Evolutionary conservation across 2,888 invertebrate species (phyloP), one percentile per base, ranked within the genome.

Genomic region (Xestia rhomboidea): DNA sequence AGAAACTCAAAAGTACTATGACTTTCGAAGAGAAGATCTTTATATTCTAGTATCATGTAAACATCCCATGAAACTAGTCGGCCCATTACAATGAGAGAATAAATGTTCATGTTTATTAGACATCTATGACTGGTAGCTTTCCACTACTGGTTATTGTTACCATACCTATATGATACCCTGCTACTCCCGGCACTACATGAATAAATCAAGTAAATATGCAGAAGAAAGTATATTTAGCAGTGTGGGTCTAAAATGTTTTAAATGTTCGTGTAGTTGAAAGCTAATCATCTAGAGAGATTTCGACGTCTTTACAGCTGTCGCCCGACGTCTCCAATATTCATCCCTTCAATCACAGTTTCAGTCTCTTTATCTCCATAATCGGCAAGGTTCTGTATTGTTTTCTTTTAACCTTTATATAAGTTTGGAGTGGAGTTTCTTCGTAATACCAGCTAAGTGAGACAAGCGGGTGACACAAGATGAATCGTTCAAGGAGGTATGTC

Each of bases 401-500:
- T 54, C n/a, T 63, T 68, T 54, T n/a, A 63, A 57, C 2, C 34
- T 57, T 77, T 41, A 64, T 41, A 64, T n/a, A n/a, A 7, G 15
- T 41, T 64, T 64, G 8, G 64, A 34, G 46, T 30, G 41, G 24
- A 64, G 49, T 66, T 38, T 76, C 63, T 54, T 54, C 60, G 49
- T 63, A 68, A 64, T 70, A 46, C 41, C 38, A 60, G 18, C 34
- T 27, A 41, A 71, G 44, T 60, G 44, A 84, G 74, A 70, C 67
- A 72, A 67, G 62, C 62, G 79, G 76, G 77, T 83, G 85, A 80
- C 80, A 86, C 86, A 85, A 86, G 86, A 88, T 68, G 74, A 77
- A 75, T 84, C 64, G 72, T 64, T 78, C 38, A 77, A 79, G 74
- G 72, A 83, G 86, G 69, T 68, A 76, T 81, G 78, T 88, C 68